Percentiles rank a stretch among this genome's conserved stretches.
These are phyloP conservation scores for Lysandra bellargus DNA, from an alignment of 2,888 invertebrate genomes.

Conservation along the genomic window DNA sequence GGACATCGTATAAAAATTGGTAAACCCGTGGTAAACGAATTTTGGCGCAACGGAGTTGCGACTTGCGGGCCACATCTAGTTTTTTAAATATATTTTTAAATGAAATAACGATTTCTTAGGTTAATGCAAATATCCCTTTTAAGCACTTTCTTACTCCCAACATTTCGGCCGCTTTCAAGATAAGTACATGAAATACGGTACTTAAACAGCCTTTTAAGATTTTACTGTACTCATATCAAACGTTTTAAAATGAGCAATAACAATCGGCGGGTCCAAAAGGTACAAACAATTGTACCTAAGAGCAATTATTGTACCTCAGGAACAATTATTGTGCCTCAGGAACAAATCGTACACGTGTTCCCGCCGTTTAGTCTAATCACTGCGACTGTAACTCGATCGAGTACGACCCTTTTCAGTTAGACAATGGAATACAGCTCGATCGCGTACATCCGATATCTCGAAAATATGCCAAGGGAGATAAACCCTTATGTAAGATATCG, in stretches of 20 bases:
- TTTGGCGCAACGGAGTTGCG: too few relatives aligned
- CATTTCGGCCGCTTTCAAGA: too few relatives aligned
- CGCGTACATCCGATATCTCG: not conserved
- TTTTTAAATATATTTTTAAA: too few relatives aligned
- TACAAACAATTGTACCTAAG: not conserved
- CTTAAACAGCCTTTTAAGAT: not conserved
- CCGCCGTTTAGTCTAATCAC: conserved; percentile 59
- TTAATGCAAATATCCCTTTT: too few relatives aligned
- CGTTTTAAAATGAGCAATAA: not conserved
- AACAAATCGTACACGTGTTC: conserved; percentile 52
- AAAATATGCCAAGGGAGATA: not conserved
- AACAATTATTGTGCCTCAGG: conserved; percentile 52
- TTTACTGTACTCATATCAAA: not conserved
- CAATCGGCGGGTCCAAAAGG: not conserved
- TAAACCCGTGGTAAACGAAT: too few relatives aligned
- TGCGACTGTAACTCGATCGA: conserved; percentile 60
- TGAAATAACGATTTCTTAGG: too few relatives aligned
- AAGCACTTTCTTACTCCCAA: too few relatives aligned
- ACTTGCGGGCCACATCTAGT: too few relatives aligned
- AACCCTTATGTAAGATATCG: not conserved
- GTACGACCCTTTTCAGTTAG: conserved; percentile 46
- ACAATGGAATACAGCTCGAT: conserved; percentile 42
- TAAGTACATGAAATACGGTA: too few relatives aligned
- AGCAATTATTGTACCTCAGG: conserved; percentile 41
- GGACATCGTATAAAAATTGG: too few relatives aligned